Evolutionary conservation across 64 coral and sea anemone species (phyloP).

Genomic region (Platygyra sinensis): DNA sequence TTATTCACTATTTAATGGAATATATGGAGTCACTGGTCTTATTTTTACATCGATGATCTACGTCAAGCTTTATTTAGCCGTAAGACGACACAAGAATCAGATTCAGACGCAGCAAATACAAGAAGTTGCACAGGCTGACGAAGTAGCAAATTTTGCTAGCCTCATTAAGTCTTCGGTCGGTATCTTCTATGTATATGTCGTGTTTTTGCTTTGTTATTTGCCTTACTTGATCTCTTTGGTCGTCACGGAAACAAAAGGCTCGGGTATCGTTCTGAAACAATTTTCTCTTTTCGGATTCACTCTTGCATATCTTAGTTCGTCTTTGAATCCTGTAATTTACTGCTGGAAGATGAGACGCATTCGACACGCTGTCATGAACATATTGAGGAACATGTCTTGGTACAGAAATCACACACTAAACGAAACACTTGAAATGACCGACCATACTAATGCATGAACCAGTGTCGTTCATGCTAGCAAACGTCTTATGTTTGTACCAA

Average conservation of each 20-base stretch:
- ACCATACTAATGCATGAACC: background rate
- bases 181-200: background rate
- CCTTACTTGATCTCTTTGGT: background rate
- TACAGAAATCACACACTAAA: background rate
- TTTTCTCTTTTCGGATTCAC: background rate
- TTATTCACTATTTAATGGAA: background rate
- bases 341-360: background rate
- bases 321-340: background rate
- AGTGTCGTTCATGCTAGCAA: background rate
- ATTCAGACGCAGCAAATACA: background rate
- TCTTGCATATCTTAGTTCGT: background rate
- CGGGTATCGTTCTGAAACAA: background rate
- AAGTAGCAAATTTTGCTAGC: background rate
- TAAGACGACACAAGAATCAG: background rate
- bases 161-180: background rate
- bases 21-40: background rate
- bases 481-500: no score
- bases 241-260: background rate
- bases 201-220: constrained; percentile 12
- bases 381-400: background rate
- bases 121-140: background rate
- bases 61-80: background rate
- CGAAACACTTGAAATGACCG: background rate
- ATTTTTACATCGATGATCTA: background rate
- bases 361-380: background rate